A percentile compares a stretch with the other conserved stretches of the same genome.
These are phyloP conservation scores for Labrus mixtus DNA, from an alignment of 2,113 vertebrate genomes.

Conservation along the genomic window DNA sequence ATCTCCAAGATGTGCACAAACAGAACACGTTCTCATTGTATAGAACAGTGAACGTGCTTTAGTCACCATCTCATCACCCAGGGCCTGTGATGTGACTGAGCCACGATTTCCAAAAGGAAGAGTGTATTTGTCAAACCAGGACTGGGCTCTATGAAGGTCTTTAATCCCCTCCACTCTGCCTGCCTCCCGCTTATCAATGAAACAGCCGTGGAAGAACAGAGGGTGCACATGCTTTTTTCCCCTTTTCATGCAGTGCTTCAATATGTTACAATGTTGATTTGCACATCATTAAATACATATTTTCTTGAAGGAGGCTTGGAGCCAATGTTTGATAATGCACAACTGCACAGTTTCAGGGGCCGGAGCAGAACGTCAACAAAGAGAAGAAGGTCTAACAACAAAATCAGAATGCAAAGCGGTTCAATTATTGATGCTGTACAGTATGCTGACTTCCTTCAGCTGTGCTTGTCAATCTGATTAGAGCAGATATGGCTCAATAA, in stretches of 20 bases:
- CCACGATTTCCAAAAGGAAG: constrained; percentile 73
- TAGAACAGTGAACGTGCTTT: constrained; percentile 28
- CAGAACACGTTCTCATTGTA: constrained; percentile 38
- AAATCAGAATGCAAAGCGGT: constrained; percentile 45
- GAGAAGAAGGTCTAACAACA: constrained; percentile 19
- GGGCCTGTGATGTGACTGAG: constrained; percentile 57
- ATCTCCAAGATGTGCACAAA: constrained; percentile 27
- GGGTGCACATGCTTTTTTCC: constrained; percentile 31
- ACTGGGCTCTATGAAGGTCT: constrained; percentile 56
- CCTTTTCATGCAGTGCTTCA: constrained; percentile 54
- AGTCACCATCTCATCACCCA: constrained; percentile 62
- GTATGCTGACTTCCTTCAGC: constrained; percentile 43
- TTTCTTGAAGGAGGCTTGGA: constrained; percentile 6
- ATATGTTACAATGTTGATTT: constrained; percentile 54
- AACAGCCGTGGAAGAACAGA: constrained; percentile 61
- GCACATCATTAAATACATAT: constrained; percentile 49
- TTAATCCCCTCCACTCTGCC: constrained; percentile 74
- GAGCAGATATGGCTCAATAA: constrained; percentile 19
- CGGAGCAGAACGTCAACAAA: constrained; percentile 7
- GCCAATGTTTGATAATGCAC: constrained; percentile 68
- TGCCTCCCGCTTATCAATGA: constrained; percentile 76
- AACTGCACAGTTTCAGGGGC: constrained; percentile 64
- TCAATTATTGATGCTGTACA: constrained; percentile 23
- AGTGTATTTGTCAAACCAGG: constrained; percentile 64
- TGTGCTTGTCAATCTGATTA: constrained; percentile 35